These are phyloP conservation scores for Diplodus sargus DNA, from an alignment of 2,797 vertebrate species.

Conservation along the genomic window DNA sequence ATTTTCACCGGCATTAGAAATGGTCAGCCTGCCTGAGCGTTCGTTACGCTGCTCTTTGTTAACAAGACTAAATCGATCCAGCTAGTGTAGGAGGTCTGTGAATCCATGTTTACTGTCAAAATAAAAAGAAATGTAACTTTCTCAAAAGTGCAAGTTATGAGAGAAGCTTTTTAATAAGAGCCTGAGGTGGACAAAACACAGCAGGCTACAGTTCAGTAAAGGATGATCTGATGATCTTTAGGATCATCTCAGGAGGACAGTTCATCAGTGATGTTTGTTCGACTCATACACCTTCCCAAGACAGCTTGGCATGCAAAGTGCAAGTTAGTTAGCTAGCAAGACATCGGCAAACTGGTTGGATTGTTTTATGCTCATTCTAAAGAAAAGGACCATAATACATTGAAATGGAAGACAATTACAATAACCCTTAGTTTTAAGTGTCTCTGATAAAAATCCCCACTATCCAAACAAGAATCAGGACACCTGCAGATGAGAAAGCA, in stretches of 20 bases:
- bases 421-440: too few relatives aligned
- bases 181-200: neutral
- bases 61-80: neutral
- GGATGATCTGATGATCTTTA: neutral
- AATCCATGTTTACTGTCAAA: slow-evolving; percentile 2
- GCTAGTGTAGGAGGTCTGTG: neutral
- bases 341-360: too few relatives aligned
- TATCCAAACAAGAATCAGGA: too few relatives aligned
- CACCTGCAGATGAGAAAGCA: too few relatives aligned
- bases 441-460: too few relatives aligned
- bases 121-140: neutral
- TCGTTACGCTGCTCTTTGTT: neutral
- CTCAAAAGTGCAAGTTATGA: neutral
- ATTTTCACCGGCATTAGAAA: neutral
- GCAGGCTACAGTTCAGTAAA: neutral
- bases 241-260: neutral
- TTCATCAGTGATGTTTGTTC: neutral
- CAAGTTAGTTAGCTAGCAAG: too few relatives aligned
- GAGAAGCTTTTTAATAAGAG: neutral
- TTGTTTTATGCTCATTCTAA: too few relatives aligned
- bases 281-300: neutral
- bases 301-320: too few relatives aligned
- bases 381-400: too few relatives aligned
- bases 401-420: too few relatives aligned
- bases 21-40: neutral